phyloP scores from a whole-genome alignment of 2,113 vertebrate genomes.

The Saguinus imperator region DNA sequence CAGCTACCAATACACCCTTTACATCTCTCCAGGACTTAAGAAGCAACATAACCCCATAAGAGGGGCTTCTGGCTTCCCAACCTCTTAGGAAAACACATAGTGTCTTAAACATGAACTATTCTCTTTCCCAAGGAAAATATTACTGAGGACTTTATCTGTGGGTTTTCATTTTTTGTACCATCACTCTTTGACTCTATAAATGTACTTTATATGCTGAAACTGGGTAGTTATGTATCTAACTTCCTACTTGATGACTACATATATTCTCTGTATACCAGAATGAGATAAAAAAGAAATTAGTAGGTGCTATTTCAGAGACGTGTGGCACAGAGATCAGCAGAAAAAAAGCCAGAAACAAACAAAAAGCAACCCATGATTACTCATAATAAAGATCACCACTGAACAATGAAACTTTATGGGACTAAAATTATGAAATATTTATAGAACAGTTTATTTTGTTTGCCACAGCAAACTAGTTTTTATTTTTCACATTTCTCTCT shows the following conservation, averaged over 20 bases:
- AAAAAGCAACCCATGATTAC: slow-evolving; percentile 69
- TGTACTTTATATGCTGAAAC: slow-evolving; percentile 17
- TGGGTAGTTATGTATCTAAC: neutral
- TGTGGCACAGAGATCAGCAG: slow-evolving; percentile 29
- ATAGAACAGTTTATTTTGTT: slow-evolving; percentile 70
- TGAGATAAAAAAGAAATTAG: slow-evolving; percentile 62
- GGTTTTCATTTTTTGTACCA: neutral
- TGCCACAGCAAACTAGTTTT: slow-evolving; percentile 41
- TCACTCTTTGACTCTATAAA: slow-evolving; percentile 42
- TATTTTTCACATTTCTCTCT: slow-evolving; percentile 48
- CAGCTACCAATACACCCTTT: neutral
- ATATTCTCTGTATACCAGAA: slow-evolving; percentile 18
- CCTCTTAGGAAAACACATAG: neutral
- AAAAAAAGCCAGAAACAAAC: slow-evolving; percentile 60
- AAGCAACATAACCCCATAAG: neutral
- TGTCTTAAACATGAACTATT: neutral
- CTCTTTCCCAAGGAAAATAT: neutral
- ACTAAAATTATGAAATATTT: slow-evolving; percentile 72
- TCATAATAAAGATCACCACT: slow-evolving; percentile 68
- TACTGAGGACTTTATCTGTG: neutral
- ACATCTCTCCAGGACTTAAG: neutral
- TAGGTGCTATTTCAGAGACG: slow-evolving; percentile 58
- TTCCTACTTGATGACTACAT: slow-evolving; percentile 39
- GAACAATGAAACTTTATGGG: slow-evolving; percentile 52
- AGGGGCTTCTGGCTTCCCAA: neutral